A percentile compares a stretch with the other conserved stretches of the same genome.
These are phyloP conservation scores for Limnephilus marmoratus DNA, from an alignment of 2,888 invertebrate genomes.

Conservation along the genomic window DNA sequence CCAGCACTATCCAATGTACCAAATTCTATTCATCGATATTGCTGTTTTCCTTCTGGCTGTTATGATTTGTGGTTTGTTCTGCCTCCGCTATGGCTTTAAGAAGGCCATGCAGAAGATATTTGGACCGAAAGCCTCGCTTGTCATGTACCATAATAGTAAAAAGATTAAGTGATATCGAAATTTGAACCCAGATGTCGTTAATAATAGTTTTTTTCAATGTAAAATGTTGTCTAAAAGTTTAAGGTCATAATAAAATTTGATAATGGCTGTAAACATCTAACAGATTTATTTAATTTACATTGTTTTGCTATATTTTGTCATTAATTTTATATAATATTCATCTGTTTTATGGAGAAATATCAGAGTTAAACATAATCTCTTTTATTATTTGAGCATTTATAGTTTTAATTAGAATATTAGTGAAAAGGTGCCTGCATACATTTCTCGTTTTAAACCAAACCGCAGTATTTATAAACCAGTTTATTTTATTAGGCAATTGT, in stretches of 20 bases:
- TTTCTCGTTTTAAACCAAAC: neutral
- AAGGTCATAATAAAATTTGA: neutral
- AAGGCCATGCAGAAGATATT: constrained; percentile 21
- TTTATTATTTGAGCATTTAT: neutral
- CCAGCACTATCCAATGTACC: constrained; percentile 71
- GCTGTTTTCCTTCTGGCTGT: neutral
- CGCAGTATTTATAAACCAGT: neutral
- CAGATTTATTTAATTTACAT: no score
- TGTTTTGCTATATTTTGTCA: neutral
- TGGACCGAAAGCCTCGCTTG: neutral
- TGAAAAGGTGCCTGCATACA: neutral
- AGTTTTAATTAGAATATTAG: neutral
- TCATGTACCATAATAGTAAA: constrained; percentile 4
- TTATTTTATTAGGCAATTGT: no score
- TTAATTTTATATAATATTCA: neutral
- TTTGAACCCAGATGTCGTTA: neutral
- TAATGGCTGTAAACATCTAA: no score
- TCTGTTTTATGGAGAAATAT: neutral
- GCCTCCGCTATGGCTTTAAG: neutral
- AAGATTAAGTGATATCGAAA: neutral
- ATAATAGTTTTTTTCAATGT: no score
- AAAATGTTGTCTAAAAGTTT: neutral
- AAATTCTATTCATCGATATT: constrained; percentile 71
- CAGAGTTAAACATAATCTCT: neutral
- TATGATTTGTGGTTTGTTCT: constrained; percentile 57